A percentile compares a stretch with the other conserved stretches of the same genome.
Conservation (phyloP, 2,888 invertebrate genomes). For the Octonoba sinensis region DNA sequence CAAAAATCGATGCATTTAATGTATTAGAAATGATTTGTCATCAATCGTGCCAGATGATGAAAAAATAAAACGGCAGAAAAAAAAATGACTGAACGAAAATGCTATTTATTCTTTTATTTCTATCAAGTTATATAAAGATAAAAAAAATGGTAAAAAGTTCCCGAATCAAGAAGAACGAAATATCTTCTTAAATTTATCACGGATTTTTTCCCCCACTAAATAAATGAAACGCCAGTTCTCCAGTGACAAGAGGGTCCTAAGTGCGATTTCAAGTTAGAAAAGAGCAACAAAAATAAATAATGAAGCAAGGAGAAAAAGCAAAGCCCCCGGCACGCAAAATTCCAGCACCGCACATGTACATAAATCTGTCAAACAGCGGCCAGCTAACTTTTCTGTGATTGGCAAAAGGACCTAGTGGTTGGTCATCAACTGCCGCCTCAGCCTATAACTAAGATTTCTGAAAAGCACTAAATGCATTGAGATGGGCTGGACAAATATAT, state of each 20-base stretch:
- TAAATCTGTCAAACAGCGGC: conserved; percentile 52
- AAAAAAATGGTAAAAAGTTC: conserved; percentile 13
- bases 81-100: conserved; percentile 42
- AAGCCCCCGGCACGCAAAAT: conserved; percentile 33
- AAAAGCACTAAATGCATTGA: conserved; percentile 38
- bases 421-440: conserved; percentile 20
- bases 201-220: conserved; percentile 47
- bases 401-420: conserved; percentile 1
- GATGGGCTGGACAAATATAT: conserved; percentile 18
- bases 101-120: conserved; percentile 53
- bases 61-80: background rate
- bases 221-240: conserved; percentile 57
- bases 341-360: conserved; percentile 49
- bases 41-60: conserved; percentile 12
- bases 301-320: conserved; percentile 34
- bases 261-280: conserved; percentile 53
- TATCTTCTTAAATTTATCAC: conserved; percentile 57
- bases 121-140: conserved; percentile 16
- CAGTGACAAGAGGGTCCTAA: conserved; percentile 50
- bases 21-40: conserved; percentile 47
- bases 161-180: conserved; percentile 30
- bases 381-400: conserved; percentile 57
- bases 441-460: conserved; percentile 57
- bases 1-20: conserved; percentile 30
- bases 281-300: conserved; percentile 56